Evolutionary conservation across 2,888 invertebrate genomes (phyloP).

Genomic region (Rugalucina vietnamica): DNA sequence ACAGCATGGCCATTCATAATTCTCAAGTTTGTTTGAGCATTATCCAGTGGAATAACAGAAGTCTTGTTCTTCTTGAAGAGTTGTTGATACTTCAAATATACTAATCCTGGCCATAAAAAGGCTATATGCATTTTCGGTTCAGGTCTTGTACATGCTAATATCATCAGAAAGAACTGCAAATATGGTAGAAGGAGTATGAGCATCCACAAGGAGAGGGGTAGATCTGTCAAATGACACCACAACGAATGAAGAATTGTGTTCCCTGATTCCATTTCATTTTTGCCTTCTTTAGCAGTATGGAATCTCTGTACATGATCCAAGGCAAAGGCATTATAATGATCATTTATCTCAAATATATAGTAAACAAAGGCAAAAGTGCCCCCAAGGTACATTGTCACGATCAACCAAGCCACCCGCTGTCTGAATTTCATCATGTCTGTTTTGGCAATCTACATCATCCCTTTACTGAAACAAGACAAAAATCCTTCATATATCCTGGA

Average conservation of each 20-base stretch:
- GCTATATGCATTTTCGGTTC: slow-evolving; percentile 78
- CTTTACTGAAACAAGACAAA: too few relatives aligned
- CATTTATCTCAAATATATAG: slow-evolving; percentile 81
- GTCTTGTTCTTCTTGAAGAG: slow-evolving; percentile 34
- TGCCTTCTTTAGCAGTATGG: slow-evolving; percentile 55
- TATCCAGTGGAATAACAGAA: slow-evolving; percentile 26
- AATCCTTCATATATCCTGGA: too few relatives aligned
- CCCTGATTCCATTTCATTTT: slow-evolving; percentile 13
- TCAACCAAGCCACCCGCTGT: slow-evolving; percentile 80
- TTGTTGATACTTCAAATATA: slow-evolving; percentile 70
- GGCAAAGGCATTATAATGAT: slow-evolving; percentile 77
- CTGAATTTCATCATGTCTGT: slow-evolving; percentile 78
- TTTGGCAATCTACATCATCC: neutral
- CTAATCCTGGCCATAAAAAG: slow-evolving; percentile 78
- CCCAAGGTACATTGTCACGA: slow-evolving; percentile 73
- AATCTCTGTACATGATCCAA: slow-evolving; percentile 77
- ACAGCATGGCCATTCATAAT: slow-evolving; percentile 70
- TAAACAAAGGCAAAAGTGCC: slow-evolving; percentile 76
- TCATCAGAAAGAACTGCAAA: slow-evolving; percentile 76
- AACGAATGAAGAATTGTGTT: slow-evolving; percentile 46
- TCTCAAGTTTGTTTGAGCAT: slow-evolving; percentile 28
- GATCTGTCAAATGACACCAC: slow-evolving; percentile 76
- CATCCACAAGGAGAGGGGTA: slow-evolving; percentile 78
- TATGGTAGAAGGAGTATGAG: slow-evolving; percentile 76
- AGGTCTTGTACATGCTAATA: slow-evolving; percentile 79